Percentiles rank a stretch among this genome's conserved stretches.
Evolutionary conservation across 92 coral and sea anemone genomes (phyloP).

Genomic region (Plumapathes pennacea): DNA sequence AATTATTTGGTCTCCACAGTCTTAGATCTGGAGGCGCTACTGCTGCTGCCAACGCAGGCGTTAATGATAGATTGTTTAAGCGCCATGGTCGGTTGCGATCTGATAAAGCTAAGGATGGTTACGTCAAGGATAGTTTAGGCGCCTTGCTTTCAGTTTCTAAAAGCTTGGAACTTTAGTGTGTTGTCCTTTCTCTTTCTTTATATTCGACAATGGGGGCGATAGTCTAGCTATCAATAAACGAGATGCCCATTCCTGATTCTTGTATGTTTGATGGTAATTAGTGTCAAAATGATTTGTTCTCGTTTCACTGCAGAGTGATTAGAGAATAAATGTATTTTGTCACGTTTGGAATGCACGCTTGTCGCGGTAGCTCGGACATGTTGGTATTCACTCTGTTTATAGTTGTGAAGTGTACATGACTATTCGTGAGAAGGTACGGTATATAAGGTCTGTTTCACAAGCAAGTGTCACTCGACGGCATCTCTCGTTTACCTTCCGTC

Average conservation of each 20-base stretch:
- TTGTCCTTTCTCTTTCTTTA: constrained; percentile 25
- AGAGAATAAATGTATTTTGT: constrained; percentile 3
- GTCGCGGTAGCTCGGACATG: no score
- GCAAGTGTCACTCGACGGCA: no score
- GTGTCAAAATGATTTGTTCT: constrained; percentile 4
- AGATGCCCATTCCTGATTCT: constrained; percentile 10
- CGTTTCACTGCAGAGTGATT: constrained; percentile 11
- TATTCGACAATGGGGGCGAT: neutral
- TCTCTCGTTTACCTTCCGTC: no score
- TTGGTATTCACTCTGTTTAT: no score
- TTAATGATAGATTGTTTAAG: constrained; percentile 47
- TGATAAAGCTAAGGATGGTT: constrained; percentile 54
- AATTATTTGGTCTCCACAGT: constrained; percentile 52
- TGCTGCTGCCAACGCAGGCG: constrained; percentile 52
- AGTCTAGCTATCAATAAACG: constrained; percentile 7
- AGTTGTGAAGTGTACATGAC: no score
- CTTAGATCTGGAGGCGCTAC: constrained; percentile 58
- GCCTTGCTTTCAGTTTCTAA: constrained; percentile 39
- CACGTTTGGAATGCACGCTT: no score
- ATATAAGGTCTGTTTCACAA: no score
- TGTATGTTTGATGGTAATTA: constrained; percentile 1
- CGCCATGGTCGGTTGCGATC: constrained; percentile 59
- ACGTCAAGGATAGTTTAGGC: constrained; percentile 37
- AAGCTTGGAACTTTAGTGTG: constrained; percentile 44
- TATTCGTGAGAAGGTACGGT: no score